Percentiles rank a stretch among this genome's conserved stretches.
Conservation (phyloP, 2,888 invertebrate genomes). For the Eulithis testata region DNA sequence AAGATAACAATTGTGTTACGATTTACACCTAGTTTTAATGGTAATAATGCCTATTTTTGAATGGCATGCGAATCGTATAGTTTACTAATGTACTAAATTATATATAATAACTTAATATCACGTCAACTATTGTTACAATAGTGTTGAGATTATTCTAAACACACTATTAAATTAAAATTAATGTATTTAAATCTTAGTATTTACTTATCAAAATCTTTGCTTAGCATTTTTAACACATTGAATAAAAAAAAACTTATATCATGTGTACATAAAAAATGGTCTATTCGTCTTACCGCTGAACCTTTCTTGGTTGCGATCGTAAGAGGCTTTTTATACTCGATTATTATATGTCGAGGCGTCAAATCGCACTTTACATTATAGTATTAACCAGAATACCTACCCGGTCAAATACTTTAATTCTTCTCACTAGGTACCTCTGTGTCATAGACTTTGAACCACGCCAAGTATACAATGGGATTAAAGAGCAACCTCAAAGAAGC, state of each 20-base stretch:
- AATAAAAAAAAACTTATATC: slow-evolving; percentile 1
- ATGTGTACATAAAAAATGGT: too few species aligned
- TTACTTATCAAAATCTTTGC: slow-evolving; percentile 10
- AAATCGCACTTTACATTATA: too few species aligned
- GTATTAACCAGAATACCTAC: too few species aligned
- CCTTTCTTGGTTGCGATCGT: too few species aligned
- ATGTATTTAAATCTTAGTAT: background rate
- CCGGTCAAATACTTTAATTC: too few species aligned
- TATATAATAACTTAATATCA: background rate
- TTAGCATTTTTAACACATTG: slow-evolving; percentile 17
- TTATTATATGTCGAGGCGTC: too few species aligned
- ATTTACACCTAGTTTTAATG: slow-evolving; percentile 4
- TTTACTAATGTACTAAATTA: background rate
- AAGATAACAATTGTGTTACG: background rate
- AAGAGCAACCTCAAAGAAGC: too few species aligned
- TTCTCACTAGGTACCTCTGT: too few species aligned
- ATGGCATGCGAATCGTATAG: slow-evolving; percentile 3
- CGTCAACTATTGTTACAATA: slow-evolving; percentile 5
- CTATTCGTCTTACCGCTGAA: too few species aligned
- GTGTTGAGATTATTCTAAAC: slow-evolving; percentile 22
- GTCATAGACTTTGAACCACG: too few species aligned
- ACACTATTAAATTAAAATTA: slow-evolving; percentile 15
- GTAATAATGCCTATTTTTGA: slow-evolving; percentile 1
- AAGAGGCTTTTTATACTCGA: too few species aligned
- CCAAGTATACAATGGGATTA: too few species aligned